Evolutionary conservation across 2,113 vertebrate species (phyloP).

Genomic region (Strix uralensis): DNA sequence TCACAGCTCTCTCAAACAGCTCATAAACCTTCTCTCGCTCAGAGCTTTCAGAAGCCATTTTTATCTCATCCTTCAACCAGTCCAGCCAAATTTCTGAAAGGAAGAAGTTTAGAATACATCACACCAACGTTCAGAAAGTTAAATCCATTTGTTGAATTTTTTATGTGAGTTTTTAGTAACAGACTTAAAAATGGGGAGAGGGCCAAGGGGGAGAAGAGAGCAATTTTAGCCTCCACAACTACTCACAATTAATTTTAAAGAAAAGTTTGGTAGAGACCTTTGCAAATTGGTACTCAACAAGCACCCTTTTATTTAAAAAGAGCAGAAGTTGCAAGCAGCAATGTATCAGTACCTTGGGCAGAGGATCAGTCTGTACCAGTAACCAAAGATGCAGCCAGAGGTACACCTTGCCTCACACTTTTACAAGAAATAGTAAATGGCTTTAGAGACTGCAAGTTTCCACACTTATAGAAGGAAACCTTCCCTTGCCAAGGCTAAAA

Average conservation of each 20-base stretch:
- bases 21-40: constrained; percentile 89
- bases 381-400: background rate
- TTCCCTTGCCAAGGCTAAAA: background rate
- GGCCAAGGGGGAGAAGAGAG: background rate
- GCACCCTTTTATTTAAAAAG: background rate
- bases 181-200: background rate
- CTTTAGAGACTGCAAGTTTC: background rate
- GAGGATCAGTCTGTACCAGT: background rate
- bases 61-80: constrained; percentile 96
- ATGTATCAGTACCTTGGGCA: background rate
- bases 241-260: background rate
- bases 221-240: background rate
- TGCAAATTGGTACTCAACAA: background rate
- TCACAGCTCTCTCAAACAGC: constrained; percentile 89
- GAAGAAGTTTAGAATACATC: background rate
- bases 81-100: constrained; percentile 94
- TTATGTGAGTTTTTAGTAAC: background rate
- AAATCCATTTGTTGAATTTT: no score
- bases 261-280: background rate
- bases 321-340: background rate
- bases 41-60: constrained; percentile 79
- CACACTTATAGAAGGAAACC: accelerated
- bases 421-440: background rate
- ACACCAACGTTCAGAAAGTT: background rate
- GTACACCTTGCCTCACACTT: background rate